Evolutionary conservation across 2,797 vertebrate genomes (phyloP), one percentile per base, ranked within the genome.

Genomic region (Helarctos malayanus): DNA sequence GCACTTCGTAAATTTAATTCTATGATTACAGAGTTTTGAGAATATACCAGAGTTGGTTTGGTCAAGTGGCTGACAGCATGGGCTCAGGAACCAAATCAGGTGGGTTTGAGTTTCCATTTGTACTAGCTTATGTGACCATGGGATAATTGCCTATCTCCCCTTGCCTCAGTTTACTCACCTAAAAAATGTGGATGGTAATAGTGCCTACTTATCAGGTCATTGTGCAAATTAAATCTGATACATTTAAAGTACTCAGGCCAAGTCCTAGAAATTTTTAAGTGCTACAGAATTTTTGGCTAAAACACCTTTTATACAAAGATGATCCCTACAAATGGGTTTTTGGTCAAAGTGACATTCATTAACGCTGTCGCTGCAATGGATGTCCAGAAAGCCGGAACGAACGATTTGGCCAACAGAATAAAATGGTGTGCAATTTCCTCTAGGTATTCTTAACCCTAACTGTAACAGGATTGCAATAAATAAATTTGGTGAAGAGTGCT

Each of bases 191-290:
- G 54, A 65, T 3, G 65, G 21, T 32, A 75, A 47, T 47, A 76
- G 11, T 18, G 71, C 2, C 54, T 45, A 47, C 45, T 68, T 61
- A 91, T 47, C 23, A 63, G 25, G 7, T 59, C 78, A 1, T 49
- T 90, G 2, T 23, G n/a, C 82, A 92, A 91, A 79, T 73, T 45
- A 87, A 89, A 35, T 29, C 49, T 61, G 85, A 38, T 71, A 84
- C n/a, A 59, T 49, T 68, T 75, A 75, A 92, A 93, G 8, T 41
- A 96, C 41, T 90, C 61, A 92, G 79, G 86, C 83, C 4, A 83
- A 69, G 54, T 90, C 59, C 49, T 88, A 25, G 49, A 89, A 92
- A 95, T 69, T 18, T 82, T 0, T 86, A 95, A 91, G 21, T 16
- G 38, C 63, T 86, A 49, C 2, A 4, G 15, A 57, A 49, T n/a